Conservation (phyloP, 2,797 vertebrate genomes). For the Astyanax mexicanus region DNA sequence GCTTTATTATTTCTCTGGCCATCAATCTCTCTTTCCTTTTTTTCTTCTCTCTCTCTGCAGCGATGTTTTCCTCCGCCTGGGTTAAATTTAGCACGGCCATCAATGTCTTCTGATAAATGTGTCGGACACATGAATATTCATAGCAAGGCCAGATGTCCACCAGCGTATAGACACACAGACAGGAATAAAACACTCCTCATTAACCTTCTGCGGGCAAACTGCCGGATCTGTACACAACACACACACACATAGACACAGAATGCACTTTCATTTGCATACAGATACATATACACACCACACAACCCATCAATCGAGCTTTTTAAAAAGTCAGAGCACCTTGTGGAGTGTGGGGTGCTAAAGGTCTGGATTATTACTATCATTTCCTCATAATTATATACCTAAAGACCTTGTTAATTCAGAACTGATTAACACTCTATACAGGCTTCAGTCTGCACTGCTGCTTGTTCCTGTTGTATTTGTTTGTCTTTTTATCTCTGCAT, state of each 20-base stretch:
- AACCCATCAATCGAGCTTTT: neutral
- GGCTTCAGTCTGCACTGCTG: too few relatives aligned
- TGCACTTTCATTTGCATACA: too few relatives aligned
- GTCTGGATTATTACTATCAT: too few relatives aligned
- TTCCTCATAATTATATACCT: too few relatives aligned
- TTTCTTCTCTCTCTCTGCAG: slow-evolving; percentile 2
- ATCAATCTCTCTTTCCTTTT: slow-evolving; percentile 14
- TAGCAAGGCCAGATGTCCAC: slow-evolving; percentile 44
- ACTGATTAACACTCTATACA: too few relatives aligned
- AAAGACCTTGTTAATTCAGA: too few relatives aligned
- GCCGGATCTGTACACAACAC: neutral
- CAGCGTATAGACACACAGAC: slow-evolving; percentile 19
- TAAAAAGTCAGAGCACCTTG: neutral
- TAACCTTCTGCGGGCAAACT: slow-evolving; percentile 33
- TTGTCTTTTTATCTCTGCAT: too few relatives aligned
- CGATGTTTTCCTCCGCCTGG: slow-evolving; percentile 32
- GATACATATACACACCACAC: too few relatives aligned
- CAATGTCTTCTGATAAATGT: slow-evolving; percentile 51
- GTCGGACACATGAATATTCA: slow-evolving; percentile 54
- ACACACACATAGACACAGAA: neutral
- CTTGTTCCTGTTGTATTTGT: too few relatives aligned
- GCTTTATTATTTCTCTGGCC: slow-evolving; percentile 20
- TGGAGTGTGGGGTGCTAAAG: too few relatives aligned
- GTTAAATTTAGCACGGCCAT: slow-evolving; percentile 55
- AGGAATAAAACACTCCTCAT: slow-evolving; percentile 29